These are phyloP conservation scores for Pangasius macronema DNA, from an alignment of 2,797 vertebrate genomes.

Conservation along the genomic window DNA sequence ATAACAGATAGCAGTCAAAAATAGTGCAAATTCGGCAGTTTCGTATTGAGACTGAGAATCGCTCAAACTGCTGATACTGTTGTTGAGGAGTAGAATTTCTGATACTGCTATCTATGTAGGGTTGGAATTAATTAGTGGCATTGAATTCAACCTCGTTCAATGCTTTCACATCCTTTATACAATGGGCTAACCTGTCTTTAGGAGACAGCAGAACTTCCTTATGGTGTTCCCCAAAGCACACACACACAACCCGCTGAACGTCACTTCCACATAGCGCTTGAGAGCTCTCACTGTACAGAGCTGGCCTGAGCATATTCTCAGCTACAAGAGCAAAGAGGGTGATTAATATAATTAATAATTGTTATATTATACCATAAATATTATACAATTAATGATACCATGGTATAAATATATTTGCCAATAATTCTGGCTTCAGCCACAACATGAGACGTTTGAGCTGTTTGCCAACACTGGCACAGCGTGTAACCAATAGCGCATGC, in stretches of 20 bases:
- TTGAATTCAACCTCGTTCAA: not conserved
- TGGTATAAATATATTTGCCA: not conserved
- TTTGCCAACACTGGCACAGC: not conserved
- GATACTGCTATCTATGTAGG: not conserved
- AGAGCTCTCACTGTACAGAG: not conserved
- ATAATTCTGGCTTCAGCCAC: not conserved
- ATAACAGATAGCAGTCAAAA: not conserved
- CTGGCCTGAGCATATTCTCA: not conserved
- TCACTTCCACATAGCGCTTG: not conserved
- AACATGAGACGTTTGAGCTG: not conserved
- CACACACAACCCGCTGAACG: not conserved
- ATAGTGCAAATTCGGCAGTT: not conserved
- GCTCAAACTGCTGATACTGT: not conserved
- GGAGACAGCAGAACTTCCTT: not conserved
- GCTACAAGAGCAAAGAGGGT: not conserved
- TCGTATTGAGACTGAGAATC: not conserved
- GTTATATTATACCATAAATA: too few relatives aligned
- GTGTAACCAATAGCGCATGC: too few relatives aligned
- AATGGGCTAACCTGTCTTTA: not conserved
- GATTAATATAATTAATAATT: not conserved
- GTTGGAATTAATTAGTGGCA: not conserved
- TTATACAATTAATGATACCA: too few relatives aligned
- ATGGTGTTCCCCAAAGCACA: not conserved
- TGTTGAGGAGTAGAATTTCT: not conserved
- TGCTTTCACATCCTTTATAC: not conserved